Evolutionary conservation across 2,797 vertebrate genomes (phyloP).

Genomic region (Urophycis tenuis): DNA sequence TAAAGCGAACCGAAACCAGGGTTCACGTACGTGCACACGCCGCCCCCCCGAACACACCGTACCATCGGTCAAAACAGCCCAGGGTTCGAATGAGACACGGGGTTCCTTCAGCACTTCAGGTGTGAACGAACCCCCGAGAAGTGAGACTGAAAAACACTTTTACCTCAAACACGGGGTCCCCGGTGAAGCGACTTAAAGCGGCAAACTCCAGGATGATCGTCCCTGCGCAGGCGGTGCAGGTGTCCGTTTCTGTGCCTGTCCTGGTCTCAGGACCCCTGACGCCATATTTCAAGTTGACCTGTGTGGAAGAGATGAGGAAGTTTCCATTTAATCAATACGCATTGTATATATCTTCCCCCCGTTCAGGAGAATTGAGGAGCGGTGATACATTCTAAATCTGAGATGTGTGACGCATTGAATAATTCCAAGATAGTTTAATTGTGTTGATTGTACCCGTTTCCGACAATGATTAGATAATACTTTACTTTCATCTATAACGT

Average conservation of each 20-base stretch:
- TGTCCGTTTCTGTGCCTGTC: conserved; percentile 95
- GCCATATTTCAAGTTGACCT: conserved; percentile 95
- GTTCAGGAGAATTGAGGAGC: conserved; percentile 8
- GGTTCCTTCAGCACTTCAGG: too few species aligned
- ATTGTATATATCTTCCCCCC: background rate
- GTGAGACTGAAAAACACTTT: too few species aligned
- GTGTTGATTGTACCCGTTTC: conserved; percentile 3
- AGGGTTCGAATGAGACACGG: too few species aligned
- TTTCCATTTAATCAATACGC: too few species aligned
- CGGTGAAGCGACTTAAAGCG: conserved; percentile 94
- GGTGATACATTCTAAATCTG: conserved; percentile 8
- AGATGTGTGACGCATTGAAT: conserved; percentile 19
- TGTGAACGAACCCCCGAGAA: too few species aligned
- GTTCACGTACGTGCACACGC: too few species aligned
- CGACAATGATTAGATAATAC: background rate
- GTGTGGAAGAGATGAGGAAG: conserved; percentile 9
- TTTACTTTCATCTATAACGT: background rate
- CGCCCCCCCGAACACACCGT: too few species aligned
- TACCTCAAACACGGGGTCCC: conserved; percentile 95
- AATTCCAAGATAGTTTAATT: conserved; percentile 30
- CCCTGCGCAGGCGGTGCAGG: conserved; percentile 95
- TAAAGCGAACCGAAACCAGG: too few species aligned
- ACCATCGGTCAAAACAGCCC: too few species aligned
- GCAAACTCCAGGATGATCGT: conserved; percentile 98
- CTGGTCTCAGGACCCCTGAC: conserved; percentile 88